Percentiles rank a stretch among this genome's conserved stretches.
These are phyloP conservation scores for Rallus crepitans DNA, from an alignment of 2,797 vertebrate species.

Conservation along the genomic window DNA sequence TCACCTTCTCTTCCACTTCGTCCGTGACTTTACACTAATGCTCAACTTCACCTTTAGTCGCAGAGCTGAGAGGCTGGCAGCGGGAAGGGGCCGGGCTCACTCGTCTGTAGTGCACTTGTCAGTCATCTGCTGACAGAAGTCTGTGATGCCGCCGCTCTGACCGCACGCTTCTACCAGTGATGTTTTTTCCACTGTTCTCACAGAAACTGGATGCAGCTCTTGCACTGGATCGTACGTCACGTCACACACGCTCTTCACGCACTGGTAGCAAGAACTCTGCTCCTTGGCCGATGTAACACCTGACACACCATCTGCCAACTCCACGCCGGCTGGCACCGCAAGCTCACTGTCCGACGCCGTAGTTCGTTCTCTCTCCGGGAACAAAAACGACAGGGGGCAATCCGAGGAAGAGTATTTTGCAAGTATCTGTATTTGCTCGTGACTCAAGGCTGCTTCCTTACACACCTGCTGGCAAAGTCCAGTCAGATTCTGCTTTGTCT, in stretches of 20 bases:
- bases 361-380: constrained; percentile 79
- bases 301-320: constrained; percentile 42
- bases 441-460: constrained; percentile 84
- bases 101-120: constrained; percentile 85
- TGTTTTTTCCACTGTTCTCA: constrained; percentile 12
- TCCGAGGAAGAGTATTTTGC: constrained; percentile 88
- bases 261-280: constrained; percentile 29
- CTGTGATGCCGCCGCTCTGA: constrained; percentile 78
- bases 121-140: constrained; percentile 86
- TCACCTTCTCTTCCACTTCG: neutral
- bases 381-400: constrained; percentile 83
- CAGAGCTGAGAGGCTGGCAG: neutral
- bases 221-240: neutral
- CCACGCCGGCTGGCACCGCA: neutral
- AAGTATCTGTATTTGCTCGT: constrained; percentile 89
- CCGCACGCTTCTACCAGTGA: constrained; percentile 58
- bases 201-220: neutral
- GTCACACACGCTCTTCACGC: constrained; percentile 1
- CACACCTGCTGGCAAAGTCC: constrained; percentile 89
- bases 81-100: neutral
- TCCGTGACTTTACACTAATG: neutral
- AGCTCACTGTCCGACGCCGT: constrained; percentile 62
- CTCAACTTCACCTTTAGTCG: neutral
- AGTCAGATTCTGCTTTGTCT: constrained; percentile 89
- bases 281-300: constrained; percentile 23